A percentile compares a stretch with the other conserved stretches of the same genome.
phyloP scores from a whole-genome alignment of 2,797 vertebrate genomes.

The Octomys mimax region DNA sequence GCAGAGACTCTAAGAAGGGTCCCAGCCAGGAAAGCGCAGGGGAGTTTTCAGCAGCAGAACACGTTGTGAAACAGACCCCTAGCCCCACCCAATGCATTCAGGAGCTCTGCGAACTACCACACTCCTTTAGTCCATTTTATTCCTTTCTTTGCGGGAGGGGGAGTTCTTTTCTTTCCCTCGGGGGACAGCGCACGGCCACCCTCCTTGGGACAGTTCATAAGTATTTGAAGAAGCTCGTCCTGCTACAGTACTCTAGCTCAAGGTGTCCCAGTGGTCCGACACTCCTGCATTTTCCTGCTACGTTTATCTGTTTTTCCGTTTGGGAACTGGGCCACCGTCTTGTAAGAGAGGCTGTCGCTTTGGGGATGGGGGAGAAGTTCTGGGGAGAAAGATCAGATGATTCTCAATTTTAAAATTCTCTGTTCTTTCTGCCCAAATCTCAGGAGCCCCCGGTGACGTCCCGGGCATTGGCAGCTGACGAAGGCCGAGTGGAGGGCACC shows the following conservation, averaged over 20 bases:
- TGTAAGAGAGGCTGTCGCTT: not conserved
- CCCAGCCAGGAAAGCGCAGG: not conserved
- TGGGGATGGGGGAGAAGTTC: not conserved
- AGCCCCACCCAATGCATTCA: fast-evolving
- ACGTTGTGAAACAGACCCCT: fast-evolving
- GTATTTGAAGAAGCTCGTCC: not conserved
- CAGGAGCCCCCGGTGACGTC: not conserved
- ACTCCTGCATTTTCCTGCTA: not conserved
- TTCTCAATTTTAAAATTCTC: not conserved
- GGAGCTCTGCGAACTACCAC: not conserved
- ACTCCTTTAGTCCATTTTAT: not conserved
- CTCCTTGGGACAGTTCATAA: constrained; percentile 15
- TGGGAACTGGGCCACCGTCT: not conserved
- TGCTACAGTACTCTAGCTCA: not conserved
- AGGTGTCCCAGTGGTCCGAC: not conserved
- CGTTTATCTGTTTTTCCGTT: not conserved
- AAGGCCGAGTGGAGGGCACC: fast-evolving
- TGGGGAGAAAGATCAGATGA: not conserved
- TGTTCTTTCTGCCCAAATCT: not conserved
- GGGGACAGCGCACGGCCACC: not conserved
- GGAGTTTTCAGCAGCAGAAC: fast-evolving
- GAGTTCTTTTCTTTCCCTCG: not conserved
- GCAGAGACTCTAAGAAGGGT: fast-evolving
- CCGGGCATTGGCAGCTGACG: fast-evolving
- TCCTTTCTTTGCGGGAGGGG: not conserved